Conservation (phyloP, 2,797 vertebrate species). For the Argentina silus region DNA sequence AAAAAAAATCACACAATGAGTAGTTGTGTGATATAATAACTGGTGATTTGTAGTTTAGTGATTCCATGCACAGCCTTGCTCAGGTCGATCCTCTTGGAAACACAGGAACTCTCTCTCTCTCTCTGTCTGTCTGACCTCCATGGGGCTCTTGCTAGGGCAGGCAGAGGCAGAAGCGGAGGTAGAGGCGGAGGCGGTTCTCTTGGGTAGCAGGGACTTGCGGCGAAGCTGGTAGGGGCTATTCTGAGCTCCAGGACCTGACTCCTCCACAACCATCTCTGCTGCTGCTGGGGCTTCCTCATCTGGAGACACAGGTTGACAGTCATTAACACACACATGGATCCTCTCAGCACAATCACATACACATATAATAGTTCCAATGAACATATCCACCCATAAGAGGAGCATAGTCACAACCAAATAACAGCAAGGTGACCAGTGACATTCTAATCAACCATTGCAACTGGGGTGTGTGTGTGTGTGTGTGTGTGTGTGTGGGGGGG, state of each 20-base stretch:
- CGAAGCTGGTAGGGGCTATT: conserved; percentile 99
- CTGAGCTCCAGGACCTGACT: conserved; percentile 99
- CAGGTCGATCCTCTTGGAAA: too few relatives aligned
- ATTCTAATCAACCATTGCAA: conserved; percentile 2
- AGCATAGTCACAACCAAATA: too few relatives aligned
- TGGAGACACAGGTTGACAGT: conserved; percentile 57
- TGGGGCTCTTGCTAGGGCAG: conserved; percentile 89
- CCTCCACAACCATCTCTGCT: conserved; percentile 99
- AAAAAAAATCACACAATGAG: too few relatives aligned
- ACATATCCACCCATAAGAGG: too few relatives aligned
- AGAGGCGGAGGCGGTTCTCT: conserved; percentile 97
- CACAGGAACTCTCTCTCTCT: background rate
- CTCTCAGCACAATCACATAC: background rate
- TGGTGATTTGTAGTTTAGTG: too few relatives aligned
- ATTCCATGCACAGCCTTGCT: too few relatives aligned
- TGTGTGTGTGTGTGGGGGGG: too few relatives aligned
- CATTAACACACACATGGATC: conserved; percentile 7
- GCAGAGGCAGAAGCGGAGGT: conserved; percentile 83
- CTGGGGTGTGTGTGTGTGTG: background rate
- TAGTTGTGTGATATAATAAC: too few relatives aligned
- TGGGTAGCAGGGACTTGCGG: conserved; percentile 98
- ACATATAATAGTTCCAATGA: background rate
- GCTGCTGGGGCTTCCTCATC: conserved; percentile 98
- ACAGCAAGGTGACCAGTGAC: conserved; percentile 1
- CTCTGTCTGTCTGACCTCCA: conserved; percentile 84